Evolutionary conservation across 2,113 vertebrate species (phyloP).

Genomic region (Neofelis nebulosa): DNA sequence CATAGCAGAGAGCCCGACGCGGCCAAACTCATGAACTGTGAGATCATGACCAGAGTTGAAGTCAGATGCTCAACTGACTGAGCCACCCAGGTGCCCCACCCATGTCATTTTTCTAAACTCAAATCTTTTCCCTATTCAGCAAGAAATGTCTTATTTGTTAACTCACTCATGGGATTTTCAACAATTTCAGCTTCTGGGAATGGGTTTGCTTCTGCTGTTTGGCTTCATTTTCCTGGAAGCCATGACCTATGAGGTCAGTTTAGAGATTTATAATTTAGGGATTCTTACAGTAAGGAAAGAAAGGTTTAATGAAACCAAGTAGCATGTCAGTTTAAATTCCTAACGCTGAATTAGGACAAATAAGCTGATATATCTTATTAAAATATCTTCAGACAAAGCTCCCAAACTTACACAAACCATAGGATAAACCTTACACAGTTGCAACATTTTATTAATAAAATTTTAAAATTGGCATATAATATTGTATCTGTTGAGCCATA

Average conservation of each 20-base stretch:
- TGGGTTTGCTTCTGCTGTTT: constrained; percentile 8
- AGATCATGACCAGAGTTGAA: no score
- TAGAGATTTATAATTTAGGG: constrained; percentile 24
- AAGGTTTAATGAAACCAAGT: not conserved
- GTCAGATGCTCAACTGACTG: no score
- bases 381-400: not conserved
- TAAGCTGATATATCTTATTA: not conserved
- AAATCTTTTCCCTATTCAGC: not conserved
- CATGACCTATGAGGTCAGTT: not conserved
- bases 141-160: not conserved
- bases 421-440: not conserved
- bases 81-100: no score
- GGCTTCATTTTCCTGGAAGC: not conserved
- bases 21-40: no score
- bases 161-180: constrained; percentile 13
- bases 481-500: not conserved
- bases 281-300: not conserved
- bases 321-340: not conserved
- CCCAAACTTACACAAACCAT: not conserved
- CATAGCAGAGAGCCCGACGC: no score
- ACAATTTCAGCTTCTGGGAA: constrained; percentile 33
- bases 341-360: not conserved
- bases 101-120: not conserved
- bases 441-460: not conserved
- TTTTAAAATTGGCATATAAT: not conserved